Evolutionary conservation across 1,140 invertebrate species (phyloP), one percentile per base, ranked within the genome.

Genomic region (Palaemon carinicauda): DNA sequence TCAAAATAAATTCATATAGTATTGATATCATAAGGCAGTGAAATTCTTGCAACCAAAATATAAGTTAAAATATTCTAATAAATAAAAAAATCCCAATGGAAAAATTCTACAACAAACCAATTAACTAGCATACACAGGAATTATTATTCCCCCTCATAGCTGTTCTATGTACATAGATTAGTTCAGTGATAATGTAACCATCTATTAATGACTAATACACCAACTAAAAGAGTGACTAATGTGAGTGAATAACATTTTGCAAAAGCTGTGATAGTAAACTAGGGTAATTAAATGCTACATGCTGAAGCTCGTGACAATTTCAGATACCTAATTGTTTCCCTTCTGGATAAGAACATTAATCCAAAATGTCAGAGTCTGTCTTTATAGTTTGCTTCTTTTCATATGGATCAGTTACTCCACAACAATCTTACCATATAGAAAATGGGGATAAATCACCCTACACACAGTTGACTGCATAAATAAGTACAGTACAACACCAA

Each of bases 301-400:
- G 54, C 15, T 81, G 65, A 73, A 71, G 50, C 82, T 56, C 53
- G 21, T 31, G 29, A 21, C 33, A 77, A 54, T 83, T 75, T 81
- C 21, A 27, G 17, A 27, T 27, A 24, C 51, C 51, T 77, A 50
- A 19, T 50, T 21, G 53, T 53, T 29, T 52, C 24, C 17, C 14
- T 21, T 78, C 31, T 75, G 50, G 15, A 15, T 33, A 50, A 77
- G 33, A 41, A 19, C 60, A 41, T 54, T 31, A n/a, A 41, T 29
- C 81, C 73, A 75, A 82, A 82, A 60, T 19, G 74, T 75, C 74
- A 82, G 24, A 56, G 75, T 85, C 56, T 86, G 84, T 86, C 84
- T 86, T 86, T 86, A 77, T 53, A 80, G 65, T 74, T 80, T 86
- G 84, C 84, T 86, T 86, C 41, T 80, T 65, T 86, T 80, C 73